Conservation (phyloP, 2,797 vertebrate species). For the Spheniscus humboldti region DNA sequence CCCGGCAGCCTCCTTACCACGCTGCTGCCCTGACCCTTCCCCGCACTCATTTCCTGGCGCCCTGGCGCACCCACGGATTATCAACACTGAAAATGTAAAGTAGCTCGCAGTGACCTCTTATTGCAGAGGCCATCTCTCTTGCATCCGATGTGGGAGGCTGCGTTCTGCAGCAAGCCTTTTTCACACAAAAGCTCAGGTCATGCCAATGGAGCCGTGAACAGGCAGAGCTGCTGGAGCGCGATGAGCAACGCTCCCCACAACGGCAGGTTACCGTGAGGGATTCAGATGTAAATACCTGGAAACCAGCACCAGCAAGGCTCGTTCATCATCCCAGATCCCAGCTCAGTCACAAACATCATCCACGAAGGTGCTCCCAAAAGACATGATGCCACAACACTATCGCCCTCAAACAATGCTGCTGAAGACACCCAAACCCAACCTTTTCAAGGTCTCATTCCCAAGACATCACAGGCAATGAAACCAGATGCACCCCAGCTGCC, state of each 20-base stretch:
- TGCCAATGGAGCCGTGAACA: rapidly evolving
- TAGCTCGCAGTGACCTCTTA: neutral
- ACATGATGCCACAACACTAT: rapidly evolving
- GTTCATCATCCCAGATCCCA: too few species aligned
- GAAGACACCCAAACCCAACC: neutral
- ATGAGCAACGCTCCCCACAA: rapidly evolving
- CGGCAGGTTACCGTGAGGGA: neutral
- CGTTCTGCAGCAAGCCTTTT: neutral
- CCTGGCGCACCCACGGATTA: neutral
- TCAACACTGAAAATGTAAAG: rapidly evolving
- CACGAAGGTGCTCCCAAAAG: neutral
- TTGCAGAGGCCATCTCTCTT: too few species aligned
- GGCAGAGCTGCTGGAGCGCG: neutral
- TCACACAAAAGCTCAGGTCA: rapidly evolving
- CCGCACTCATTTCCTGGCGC: neutral
- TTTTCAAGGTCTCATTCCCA: neutral
- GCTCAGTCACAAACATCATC: neutral
- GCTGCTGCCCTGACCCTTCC: neutral
- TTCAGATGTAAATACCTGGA: neutral
- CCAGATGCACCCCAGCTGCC: neutral
- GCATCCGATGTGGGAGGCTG: neutral
- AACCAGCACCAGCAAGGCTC: neutral
- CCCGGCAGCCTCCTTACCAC: neutral
- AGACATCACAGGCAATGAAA: neutral
- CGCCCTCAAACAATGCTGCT: neutral